These are phyloP conservation scores for Sebastes hubbsi DNA, from an alignment of 2,797 vertebrate genomes.

Conservation along the genomic window DNA sequence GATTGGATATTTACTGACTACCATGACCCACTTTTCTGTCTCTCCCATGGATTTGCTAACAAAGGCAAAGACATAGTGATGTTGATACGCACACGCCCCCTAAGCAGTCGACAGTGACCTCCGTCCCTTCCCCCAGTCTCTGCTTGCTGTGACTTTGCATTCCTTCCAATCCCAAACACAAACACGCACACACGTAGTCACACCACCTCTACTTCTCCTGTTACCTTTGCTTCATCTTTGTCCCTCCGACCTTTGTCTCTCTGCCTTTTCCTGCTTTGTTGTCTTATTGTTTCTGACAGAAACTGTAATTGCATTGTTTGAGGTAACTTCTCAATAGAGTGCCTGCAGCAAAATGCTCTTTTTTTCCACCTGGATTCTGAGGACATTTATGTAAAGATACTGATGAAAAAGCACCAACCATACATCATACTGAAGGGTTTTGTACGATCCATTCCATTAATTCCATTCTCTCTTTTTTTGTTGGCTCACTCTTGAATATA, in stretches of 20 bases:
- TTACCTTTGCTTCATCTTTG: not conserved
- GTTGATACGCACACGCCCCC: not conserved
- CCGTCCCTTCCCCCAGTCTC: not conserved
- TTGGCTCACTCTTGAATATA: not conserved
- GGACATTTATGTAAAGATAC: not conserved
- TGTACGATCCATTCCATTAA: not conserved
- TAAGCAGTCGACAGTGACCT: not conserved
- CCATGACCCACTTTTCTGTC: not conserved
- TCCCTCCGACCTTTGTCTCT: not conserved
- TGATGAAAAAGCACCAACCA: not conserved
- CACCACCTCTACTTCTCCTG: too few relatives aligned
- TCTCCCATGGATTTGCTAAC: not conserved
- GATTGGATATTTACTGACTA: not conserved
- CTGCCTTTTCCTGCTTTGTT: not conserved
- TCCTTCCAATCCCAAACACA: constrained; percentile 1
- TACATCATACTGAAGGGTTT: not conserved
- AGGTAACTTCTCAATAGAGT: not conserved
- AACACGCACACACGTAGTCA: not conserved
- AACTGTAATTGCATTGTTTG: not conserved
- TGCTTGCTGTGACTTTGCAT: constrained; percentile 1
- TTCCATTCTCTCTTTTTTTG: not conserved
- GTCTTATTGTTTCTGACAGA: not conserved
- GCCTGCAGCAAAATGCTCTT: not conserved
- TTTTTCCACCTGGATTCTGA: not conserved
- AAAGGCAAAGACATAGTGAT: not conserved